phyloP scores from a whole-genome alignment of 2,797 vertebrate species.

The Megalops cyprinoides region DNA sequence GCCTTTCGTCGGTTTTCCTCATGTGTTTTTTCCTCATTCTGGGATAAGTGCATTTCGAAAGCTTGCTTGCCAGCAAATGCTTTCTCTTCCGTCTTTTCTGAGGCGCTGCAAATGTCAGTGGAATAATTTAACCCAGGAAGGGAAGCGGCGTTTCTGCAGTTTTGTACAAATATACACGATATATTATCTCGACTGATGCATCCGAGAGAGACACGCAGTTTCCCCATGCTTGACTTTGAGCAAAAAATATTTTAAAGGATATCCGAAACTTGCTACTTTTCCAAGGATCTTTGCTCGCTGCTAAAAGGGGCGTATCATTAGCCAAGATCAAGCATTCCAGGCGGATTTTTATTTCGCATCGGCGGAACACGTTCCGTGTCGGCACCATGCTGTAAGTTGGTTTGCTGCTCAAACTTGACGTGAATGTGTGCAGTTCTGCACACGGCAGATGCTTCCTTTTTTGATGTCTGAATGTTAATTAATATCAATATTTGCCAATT shows the following conservation, averaged over 20 bases:
- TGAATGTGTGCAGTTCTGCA: constrained; percentile 18
- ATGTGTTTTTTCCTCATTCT: neutral
- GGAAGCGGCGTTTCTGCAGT: constrained; percentile 22
- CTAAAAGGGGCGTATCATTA: constrained; percentile 44
- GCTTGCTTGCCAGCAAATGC: constrained; percentile 32
- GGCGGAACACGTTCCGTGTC: constrained; percentile 18
- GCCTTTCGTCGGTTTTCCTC: constrained; percentile 17
- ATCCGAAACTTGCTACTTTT: constrained; percentile 36
- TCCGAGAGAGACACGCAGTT: constrained; percentile 23
- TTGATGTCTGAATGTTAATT: constrained; percentile 24
- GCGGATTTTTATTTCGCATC: constrained; percentile 28
- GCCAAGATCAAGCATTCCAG: constrained; percentile 41
- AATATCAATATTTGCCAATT: neutral
- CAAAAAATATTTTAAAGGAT: constrained; percentile 31
- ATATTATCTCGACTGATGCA: constrained; percentile 25
- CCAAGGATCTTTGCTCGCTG: constrained; percentile 35
- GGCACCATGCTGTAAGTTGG: constrained; percentile 36
- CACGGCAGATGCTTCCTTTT: constrained; percentile 25
- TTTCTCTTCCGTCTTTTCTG: constrained; percentile 54
- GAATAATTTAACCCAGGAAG: too few relatives aligned
- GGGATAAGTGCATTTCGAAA: constrained; percentile 42
- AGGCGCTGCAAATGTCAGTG: constrained; percentile 41
- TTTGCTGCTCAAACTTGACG: constrained; percentile 30
- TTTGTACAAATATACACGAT: constrained; percentile 21
- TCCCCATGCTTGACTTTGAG: constrained; percentile 17